Base-by-base conservation (phyloP, 2,113 vertebrate species). In the Hyla sarda region DNA sequence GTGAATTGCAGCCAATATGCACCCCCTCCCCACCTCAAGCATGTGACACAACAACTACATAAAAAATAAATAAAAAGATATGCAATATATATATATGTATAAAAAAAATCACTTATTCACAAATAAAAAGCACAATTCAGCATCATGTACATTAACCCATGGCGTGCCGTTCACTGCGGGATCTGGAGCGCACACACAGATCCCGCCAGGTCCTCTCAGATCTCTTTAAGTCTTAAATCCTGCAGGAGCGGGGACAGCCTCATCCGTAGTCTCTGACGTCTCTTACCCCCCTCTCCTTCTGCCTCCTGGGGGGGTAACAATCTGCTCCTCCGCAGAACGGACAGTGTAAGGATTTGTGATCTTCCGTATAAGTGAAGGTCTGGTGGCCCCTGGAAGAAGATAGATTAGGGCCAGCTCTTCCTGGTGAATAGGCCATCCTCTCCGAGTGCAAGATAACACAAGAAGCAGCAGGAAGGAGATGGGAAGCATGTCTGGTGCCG, bases 11-110 rank as follows among this genome's bases (percentile, higher is more conserved):
- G 34, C 65, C 84, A 41, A 86, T 23, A 80, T 14, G 50, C 14
- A 19, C n/a, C 32, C 23, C 48, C 56, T 0, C 19, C 32, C 23
- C n/a, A n/a, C 30, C 19, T n/a, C 37, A 67, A 80, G 76, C 76
- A 73, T 37, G 84, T 79, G 84, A 92, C 89, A 92, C 89, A 45
- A 72, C 92, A 92, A 93, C 92, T 90, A 94, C 88, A 88, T 91
- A 88, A 92, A 82, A 81, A 85, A 93, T 91, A 90, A 95, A 95
- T 95, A 41, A 41, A 95, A 95, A 95, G 94, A 87, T 90, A 79
- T 88, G 88, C 88, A 1, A 83, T 88, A n/a, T n/a, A 92, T 88
- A 92, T 74, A 88, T 88, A 92, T 74, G 87, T 90, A 88, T 87
- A 81, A 92, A 93, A 78, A 78, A 71, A 89, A 88, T 90, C 89